Percentiles rank a stretch among this genome's conserved stretches.
Evolutionary conservation across 1,140 invertebrate species (phyloP).

Genomic region (Mercenaria mercenaria): DNA sequence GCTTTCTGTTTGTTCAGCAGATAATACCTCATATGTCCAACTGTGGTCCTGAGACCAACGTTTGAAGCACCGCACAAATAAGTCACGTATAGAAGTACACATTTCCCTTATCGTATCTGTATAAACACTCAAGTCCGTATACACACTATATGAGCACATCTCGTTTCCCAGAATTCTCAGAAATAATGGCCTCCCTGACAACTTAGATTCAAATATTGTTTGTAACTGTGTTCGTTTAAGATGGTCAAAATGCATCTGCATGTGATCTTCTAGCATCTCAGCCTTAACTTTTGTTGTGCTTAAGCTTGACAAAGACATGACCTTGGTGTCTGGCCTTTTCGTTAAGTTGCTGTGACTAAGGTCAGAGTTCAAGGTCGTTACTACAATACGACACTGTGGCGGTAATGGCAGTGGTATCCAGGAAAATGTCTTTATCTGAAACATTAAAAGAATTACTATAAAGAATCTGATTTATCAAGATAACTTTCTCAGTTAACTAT

Average conservation of each 20-base stretch:
- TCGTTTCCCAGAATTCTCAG: conserved; percentile 76
- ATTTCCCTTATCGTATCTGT: conserved; percentile 75
- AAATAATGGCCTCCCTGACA: conserved; percentile 76
- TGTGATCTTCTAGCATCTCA: conserved; percentile 70
- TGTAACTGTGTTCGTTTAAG: conserved; percentile 63
- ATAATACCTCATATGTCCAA: conserved; percentile 77
- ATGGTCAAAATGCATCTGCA: conserved; percentile 71
- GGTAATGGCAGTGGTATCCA: conserved; percentile 83
- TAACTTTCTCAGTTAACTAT: too few relatives aligned
- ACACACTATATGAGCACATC: conserved; percentile 75
- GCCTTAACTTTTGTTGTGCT: conserved; percentile 64
- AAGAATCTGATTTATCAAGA: background rate
- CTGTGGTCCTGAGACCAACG: conserved; percentile 81
- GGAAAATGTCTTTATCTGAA: conserved; percentile 81
- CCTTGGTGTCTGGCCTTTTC: conserved; percentile 73
- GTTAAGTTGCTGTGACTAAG: conserved; percentile 74
- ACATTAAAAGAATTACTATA: too few relatives aligned
- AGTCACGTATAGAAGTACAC: conserved; percentile 76
- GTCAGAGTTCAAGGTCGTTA: conserved; percentile 80
- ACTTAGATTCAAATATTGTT: conserved; percentile 70
- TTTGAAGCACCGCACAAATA: conserved; percentile 77
- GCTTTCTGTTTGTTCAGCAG: conserved; percentile 67
- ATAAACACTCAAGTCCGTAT: conserved; percentile 72
- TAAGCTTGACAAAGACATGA: conserved; percentile 70
- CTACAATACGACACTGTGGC: conserved; percentile 80